phyloP scores from a whole-genome alignment of 2,888 invertebrate genomes.

The Stenurella melanura region DNA sequence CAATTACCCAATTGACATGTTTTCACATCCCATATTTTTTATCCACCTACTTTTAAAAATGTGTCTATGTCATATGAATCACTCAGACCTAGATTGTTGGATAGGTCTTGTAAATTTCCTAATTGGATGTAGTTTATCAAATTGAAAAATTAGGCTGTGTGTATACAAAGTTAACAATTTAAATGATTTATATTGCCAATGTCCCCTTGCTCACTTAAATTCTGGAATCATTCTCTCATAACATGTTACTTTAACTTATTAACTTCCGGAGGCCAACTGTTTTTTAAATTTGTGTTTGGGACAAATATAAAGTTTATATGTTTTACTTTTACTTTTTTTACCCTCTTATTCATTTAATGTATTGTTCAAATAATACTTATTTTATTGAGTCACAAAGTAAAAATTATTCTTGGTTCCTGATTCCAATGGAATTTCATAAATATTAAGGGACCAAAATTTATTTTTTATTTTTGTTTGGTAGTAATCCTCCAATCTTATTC shows the following conservation, averaged over 20 bases:
- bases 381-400: too few relatives aligned
- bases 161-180: constrained; percentile 49
- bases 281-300: background rate
- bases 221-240: constrained; percentile 42
- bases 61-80: constrained; percentile 24
- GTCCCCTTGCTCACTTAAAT: constrained; percentile 48
- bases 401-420: too few relatives aligned
- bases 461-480: too few relatives aligned
- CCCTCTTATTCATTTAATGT: too few relatives aligned
- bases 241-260: constrained; percentile 18
- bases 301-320: background rate
- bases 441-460: too few relatives aligned
- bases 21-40: background rate
- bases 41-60: constrained; percentile 19
- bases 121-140: constrained; percentile 52
- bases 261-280: constrained; percentile 13
- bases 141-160: constrained; percentile 54
- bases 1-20: too few relatives aligned
- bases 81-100: constrained; percentile 27
- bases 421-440: too few relatives aligned
- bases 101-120: constrained; percentile 49
- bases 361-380: too few relatives aligned
- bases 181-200: constrained; percentile 54
- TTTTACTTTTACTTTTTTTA: too few relatives aligned
- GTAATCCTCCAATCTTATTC: too few relatives aligned